Evolutionary conservation across 1,140 invertebrate genomes (phyloP).

Genomic region (Scaptodrosophila lebanonensis): DNA sequence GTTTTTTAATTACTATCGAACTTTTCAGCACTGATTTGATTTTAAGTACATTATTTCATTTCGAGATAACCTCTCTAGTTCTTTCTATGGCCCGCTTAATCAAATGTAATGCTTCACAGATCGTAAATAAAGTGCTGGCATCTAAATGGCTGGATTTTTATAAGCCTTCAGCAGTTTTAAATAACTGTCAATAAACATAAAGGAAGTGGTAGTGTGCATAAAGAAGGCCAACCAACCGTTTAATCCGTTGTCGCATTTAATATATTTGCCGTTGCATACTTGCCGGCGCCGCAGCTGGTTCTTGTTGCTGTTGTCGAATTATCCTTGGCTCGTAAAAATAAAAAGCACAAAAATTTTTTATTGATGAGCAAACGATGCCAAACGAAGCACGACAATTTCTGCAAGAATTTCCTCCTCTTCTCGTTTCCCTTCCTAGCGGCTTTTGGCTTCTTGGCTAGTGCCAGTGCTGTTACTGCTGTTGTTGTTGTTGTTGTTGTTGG

Average conservation of each 20-base stretch:
- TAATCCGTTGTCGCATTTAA: constrained; percentile 65
- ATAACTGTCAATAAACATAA: constrained; percentile 68
- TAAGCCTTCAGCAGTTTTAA: constrained; percentile 41
- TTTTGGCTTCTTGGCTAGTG: too few species aligned
- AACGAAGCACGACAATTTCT: constrained; percentile 34
- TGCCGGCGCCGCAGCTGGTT: constrained; percentile 4
- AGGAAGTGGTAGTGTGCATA: too few species aligned
- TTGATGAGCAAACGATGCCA: constrained; percentile 52
- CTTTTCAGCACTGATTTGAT: too few species aligned
- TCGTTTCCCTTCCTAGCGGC: too few species aligned
- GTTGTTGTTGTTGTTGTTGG: constrained; percentile 4
- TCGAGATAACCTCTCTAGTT: too few species aligned
- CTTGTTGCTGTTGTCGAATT: too few species aligned
- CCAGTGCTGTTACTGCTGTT: constrained; percentile 7
- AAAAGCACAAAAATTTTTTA: constrained; percentile 56
- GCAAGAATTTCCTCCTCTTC: constrained; percentile 28
- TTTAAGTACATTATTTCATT: too few species aligned
- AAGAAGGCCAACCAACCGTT: constrained; percentile 55
- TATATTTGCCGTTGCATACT: constrained; percentile 42
- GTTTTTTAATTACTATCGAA: too few species aligned
- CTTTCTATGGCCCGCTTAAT: too few species aligned
- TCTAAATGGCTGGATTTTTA: too few species aligned
- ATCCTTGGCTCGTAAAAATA: constrained; percentile 60
- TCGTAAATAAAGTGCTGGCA: too few species aligned
- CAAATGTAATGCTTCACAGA: constrained; percentile 42